Evolutionary conservation across 2,888 invertebrate genomes (phyloP).

Genomic region (Thera britannica): DNA sequence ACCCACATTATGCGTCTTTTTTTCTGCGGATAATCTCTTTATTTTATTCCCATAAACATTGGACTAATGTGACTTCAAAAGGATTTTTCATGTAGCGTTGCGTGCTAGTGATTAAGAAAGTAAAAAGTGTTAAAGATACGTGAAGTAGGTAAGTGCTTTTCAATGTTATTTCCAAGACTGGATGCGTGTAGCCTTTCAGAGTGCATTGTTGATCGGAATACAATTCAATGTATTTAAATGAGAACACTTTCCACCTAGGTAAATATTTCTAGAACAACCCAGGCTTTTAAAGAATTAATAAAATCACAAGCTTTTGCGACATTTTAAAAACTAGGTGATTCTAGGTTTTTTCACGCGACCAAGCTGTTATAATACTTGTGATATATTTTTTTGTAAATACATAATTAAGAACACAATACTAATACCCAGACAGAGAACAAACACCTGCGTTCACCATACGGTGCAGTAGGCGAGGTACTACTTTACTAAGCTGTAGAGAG

Average conservation of each 20-base stretch:
- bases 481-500: too few relatives aligned
- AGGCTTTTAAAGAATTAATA: neutral
- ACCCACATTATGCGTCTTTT: too few relatives aligned
- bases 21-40: too few relatives aligned
- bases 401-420: too few relatives aligned
- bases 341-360: too few relatives aligned
- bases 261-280: neutral
- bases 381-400: too few relatives aligned
- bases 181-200: slow-evolving; percentile 16
- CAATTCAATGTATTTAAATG: slow-evolving; percentile 8
- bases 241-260: neutral
- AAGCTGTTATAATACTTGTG: too few relatives aligned
- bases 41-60: too few relatives aligned
- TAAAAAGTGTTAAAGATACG: slow-evolving; percentile 5
- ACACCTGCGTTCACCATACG: too few relatives aligned
- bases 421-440: too few relatives aligned
- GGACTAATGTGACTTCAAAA: neutral
- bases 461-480: too few relatives aligned
- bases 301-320: neutral
- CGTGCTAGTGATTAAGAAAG: slow-evolving; percentile 2
- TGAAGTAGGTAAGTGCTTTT: slow-evolving; percentile 20
- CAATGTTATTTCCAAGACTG: slow-evolving; percentile 21
- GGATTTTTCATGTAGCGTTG: neutral
- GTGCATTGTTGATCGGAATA: slow-evolving; percentile 19
- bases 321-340: too few relatives aligned